A percentile compares a stretch with the other conserved stretches of the same genome.
Conservation (phyloP, 2,113 vertebrate genomes). For the Paracanthobrama guichenoti region DNA sequence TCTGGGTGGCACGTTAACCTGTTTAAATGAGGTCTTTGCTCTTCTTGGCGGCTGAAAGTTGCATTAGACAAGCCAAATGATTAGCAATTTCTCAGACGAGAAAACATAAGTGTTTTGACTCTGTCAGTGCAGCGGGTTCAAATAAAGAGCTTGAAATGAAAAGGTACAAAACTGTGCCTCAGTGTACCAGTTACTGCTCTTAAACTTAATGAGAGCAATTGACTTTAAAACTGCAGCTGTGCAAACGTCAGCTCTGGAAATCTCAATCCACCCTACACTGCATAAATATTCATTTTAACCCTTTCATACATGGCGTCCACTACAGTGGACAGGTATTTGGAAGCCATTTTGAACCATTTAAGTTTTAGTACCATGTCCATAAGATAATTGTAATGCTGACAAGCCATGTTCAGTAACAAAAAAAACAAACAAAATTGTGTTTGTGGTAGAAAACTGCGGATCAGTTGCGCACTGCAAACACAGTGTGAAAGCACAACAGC, state of each 20-base stretch:
- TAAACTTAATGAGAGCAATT: slow-evolving; percentile 5
- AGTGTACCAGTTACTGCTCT: slow-evolving; percentile 1
- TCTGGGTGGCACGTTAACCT: slow-evolving; percentile 12
- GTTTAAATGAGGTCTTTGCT: slow-evolving; percentile 19
- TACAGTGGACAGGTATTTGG: too few relatives aligned
- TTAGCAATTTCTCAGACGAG: not conserved
- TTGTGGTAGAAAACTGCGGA: too few relatives aligned
- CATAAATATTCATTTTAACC: not conserved
- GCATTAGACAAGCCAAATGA: slow-evolving; percentile 24
- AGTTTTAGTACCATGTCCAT: too few relatives aligned
- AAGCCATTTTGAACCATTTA: too few relatives aligned
- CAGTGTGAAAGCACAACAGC: too few relatives aligned
- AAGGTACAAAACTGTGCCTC: not conserved
- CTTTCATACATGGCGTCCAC: too few relatives aligned
- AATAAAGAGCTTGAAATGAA: slow-evolving; percentile 10
- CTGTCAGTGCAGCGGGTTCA: not conserved
- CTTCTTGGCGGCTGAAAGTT: slow-evolving; percentile 1
- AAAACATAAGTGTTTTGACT: not conserved
- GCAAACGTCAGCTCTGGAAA: not conserved
- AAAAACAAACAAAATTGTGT: too few relatives aligned
- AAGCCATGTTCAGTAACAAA: too few relatives aligned
- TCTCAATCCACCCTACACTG: not conserved
- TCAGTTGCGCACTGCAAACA: too few relatives aligned
- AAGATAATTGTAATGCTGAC: too few relatives aligned
- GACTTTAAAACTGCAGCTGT: slow-evolving; percentile 3